A percentile compares a stretch with the other conserved stretches of the same genome.
These are phyloP conservation scores for Diarsia mendica DNA, from an alignment of 2,888 invertebrate species.

Conservation along the genomic window DNA sequence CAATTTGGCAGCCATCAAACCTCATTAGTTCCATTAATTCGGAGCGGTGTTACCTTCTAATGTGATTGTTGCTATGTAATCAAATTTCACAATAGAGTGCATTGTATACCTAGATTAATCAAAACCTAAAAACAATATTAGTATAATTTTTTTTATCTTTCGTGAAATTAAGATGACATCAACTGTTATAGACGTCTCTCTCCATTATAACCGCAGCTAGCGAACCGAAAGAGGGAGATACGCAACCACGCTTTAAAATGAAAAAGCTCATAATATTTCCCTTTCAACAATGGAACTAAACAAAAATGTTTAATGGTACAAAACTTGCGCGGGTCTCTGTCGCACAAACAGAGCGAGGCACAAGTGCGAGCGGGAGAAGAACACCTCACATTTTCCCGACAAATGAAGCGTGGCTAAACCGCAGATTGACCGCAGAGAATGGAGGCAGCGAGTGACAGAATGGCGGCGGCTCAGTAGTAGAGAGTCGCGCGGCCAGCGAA, in stretches of 20 bases:
- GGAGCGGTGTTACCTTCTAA: conserved; percentile 67
- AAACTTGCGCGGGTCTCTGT: conserved; percentile 85
- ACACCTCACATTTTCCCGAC: conserved; percentile 88
- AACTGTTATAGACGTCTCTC: conserved; percentile 74
- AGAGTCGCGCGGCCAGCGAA: conserved; percentile 83
- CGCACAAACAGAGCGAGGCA: conserved; percentile 62
- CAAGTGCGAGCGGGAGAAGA: conserved; percentile 79
- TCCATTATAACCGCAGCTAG: conserved; percentile 72
- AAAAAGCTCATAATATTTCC: conserved; percentile 89
- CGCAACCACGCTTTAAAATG: conserved; percentile 78
- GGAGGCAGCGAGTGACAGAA: conserved; percentile 90
- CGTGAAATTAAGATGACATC: conserved; percentile 38
- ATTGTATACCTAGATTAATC: background rate
- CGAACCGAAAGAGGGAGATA: conserved; percentile 77
- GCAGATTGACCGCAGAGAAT: conserved; percentile 91
- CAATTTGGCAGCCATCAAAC: conserved; percentile 70
- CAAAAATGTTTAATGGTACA: conserved; percentile 87
- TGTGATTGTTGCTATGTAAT: conserved; percentile 52
- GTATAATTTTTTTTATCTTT: conserved; percentile 21
- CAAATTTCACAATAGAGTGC: conserved; percentile 47
- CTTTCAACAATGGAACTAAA: conserved; percentile 87
- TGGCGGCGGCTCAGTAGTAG: conserved; percentile 89
- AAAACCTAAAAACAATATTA: conserved; percentile 2
- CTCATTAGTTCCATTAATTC: conserved; percentile 75
- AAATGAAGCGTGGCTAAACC: conserved; percentile 91